Evolutionary conservation across 2,797 vertebrate genomes (phyloP).

Genomic region (Molossus molossus): DNA sequence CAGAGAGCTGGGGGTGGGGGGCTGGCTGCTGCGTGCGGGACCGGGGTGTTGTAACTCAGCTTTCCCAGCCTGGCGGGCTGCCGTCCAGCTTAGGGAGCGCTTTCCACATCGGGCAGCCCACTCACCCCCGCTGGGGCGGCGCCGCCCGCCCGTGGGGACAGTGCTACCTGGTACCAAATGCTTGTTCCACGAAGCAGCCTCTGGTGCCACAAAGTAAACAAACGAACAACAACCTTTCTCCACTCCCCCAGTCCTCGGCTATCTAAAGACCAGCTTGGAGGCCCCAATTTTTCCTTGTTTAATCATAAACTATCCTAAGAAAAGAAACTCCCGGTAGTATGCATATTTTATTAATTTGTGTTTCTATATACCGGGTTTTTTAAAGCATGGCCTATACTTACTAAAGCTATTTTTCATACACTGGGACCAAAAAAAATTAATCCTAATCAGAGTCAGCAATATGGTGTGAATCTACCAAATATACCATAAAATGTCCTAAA

Average conservation of each 20-base stretch:
- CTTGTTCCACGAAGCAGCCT: neutral
- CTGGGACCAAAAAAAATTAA: neutral
- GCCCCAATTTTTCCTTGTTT: neutral
- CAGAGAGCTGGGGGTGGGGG: neutral
- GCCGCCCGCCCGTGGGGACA: neutral
- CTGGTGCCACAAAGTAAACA: neutral
- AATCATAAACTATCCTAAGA: neutral
- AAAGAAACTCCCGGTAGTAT: neutral
- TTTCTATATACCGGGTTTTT: neutral
- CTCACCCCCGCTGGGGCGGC: neutral
- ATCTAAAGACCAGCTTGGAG: neutral
- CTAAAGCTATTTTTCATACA: neutral
- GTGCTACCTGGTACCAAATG: neutral
- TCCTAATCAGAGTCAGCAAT: neutral
- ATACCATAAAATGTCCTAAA: neutral
- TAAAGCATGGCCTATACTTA: neutral
- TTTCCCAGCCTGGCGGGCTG: neutral
- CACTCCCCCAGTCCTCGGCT: neutral
- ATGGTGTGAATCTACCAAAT: neutral
- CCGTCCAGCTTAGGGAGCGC: accelerated
- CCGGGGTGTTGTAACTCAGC: neutral
- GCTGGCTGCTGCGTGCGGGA: neutral
- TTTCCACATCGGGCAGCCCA: accelerated
- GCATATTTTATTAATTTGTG: neutral
- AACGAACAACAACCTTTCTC: neutral